Conservation (phyloP, 2,797 vertebrate species). For the Dendrocincla tyrannina region DNA sequence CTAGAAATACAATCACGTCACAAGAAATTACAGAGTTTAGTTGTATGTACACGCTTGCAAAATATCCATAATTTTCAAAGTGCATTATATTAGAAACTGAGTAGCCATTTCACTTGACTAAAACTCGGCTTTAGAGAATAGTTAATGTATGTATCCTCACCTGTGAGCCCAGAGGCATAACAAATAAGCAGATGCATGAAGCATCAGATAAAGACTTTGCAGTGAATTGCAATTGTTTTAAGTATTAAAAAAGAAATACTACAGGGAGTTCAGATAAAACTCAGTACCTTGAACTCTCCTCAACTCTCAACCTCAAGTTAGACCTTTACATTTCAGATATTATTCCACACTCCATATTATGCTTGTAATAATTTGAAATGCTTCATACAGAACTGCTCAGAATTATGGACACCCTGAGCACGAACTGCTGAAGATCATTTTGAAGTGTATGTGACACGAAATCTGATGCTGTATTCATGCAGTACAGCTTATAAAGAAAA, state of each 20-base stretch:
- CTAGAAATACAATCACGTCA: background rate
- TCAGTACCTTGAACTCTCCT: constrained; percentile 29
- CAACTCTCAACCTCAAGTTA: background rate
- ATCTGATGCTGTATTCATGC: background rate
- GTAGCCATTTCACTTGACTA: background rate
- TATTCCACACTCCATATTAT: constrained; percentile 6
- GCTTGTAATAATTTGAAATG: constrained; percentile 29
- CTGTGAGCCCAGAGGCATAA: constrained; percentile 7
- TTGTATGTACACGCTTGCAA: fast-evolving
- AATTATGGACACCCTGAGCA: constrained; percentile 7
- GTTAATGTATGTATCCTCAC: constrained; percentile 46
- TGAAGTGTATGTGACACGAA: background rate
- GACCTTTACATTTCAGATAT: constrained; percentile 25
- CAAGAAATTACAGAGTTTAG: background rate
- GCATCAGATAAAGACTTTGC: constrained; percentile 4
- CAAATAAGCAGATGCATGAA: constrained; percentile 59
- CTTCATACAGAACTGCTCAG: background rate
- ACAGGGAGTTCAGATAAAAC: constrained; percentile 6
- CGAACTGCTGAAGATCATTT: background rate
- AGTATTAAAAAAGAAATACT: constrained; percentile 30
- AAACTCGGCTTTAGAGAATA: background rate
- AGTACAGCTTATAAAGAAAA: background rate
- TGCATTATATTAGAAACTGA: background rate
- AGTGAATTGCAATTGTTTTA: constrained; percentile 44
- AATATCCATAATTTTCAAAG: background rate